Conservation (phyloP, 2,888 invertebrate genomes). For the Eueremaeus valkanovi region DNA sequence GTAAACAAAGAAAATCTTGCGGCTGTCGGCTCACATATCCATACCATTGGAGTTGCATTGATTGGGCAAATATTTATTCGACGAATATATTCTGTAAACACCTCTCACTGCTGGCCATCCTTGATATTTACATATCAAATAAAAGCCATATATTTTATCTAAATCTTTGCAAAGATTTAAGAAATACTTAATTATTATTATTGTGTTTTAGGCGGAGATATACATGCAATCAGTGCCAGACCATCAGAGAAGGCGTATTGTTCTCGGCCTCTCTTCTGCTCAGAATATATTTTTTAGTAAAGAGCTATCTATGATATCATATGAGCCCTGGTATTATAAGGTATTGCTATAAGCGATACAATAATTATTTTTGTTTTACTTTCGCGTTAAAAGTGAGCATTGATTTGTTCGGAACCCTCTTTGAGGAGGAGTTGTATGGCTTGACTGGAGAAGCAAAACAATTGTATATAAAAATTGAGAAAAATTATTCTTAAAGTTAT, state of each 20-base stretch:
- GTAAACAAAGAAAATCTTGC: too few species aligned
- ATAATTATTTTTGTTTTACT: constrained; percentile 25
- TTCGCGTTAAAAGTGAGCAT: background rate
- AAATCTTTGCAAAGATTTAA: background rate
- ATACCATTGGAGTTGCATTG: too few species aligned
- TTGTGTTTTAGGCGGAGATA: constrained; percentile 22
- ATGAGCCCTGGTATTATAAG: background rate
- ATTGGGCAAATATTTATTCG: too few species aligned
- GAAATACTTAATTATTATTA: constrained; percentile 29
- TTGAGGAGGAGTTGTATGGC: constrained; percentile 27
- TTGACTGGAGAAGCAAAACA: background rate
- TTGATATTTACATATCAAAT: constrained; percentile 20
- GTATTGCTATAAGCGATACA: constrained; percentile 14
- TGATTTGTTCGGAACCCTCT: constrained; percentile 10
- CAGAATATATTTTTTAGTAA: background rate
- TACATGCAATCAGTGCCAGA: constrained; percentile 31
- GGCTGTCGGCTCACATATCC: too few species aligned
- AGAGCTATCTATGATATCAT: background rate
- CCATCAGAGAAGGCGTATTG: constrained; percentile 20
- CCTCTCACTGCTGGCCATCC: too few species aligned
- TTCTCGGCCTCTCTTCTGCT: constrained; percentile 15
- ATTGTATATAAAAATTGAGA: constrained; percentile 18
- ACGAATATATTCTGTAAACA: too few species aligned
- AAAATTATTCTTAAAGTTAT: background rate
- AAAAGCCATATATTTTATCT: background rate